Base-by-base conservation (phyloP, 2,113 vertebrate species). In the Epinephelus lanceolatus region DNA sequence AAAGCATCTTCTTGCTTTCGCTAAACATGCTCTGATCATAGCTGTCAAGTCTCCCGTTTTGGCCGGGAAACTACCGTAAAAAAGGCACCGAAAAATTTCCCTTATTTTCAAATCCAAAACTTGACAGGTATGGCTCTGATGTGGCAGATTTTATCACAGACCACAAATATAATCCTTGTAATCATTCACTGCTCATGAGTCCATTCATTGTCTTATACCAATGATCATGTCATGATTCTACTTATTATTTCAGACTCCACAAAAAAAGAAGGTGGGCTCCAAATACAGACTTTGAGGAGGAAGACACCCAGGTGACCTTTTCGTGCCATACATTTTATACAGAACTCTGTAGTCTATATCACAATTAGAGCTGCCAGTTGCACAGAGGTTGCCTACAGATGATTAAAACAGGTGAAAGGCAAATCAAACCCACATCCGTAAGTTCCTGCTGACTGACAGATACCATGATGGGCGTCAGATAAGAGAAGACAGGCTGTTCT, bases 231-330 rank as follows among this genome's bases (percentile, higher is more conserved):
- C 18, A 12, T 25, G 21, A 66, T 60, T 65, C 25, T 49, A 15
- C 49, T 21, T 62, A 2, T 8, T 63, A 19, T 86, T 85, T 78
- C 70, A 88, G 82, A 49, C 18, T 33, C 21, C 25, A 14, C 21
- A 66, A 45, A 60, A 68, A 30, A 11, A 53, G 7, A 6, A 66
- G 1, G 2, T 21, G 6, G 7, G 8, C 25, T 42, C 9, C 9
- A 18, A 25, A 53, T 8, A 13, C 12, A 10, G 67, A 55, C 18
- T 21, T 40, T 19, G 71, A 45, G 42, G 42, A 18, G 45, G 56
- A 76, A 8, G 61, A 83, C 33, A 1, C 7, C 1, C 55, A 82
- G 78, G 86, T 90, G 37, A 47, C 18, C 3, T 30, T 59, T 27
- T 25, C 2, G 11, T 33, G 37, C 3, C 37, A 27, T 55, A 2